Percentiles rank a stretch among this genome's conserved stretches.
Conservation (phyloP, 2,888 invertebrate genomes). For the Melinaea menophilus region DNA sequence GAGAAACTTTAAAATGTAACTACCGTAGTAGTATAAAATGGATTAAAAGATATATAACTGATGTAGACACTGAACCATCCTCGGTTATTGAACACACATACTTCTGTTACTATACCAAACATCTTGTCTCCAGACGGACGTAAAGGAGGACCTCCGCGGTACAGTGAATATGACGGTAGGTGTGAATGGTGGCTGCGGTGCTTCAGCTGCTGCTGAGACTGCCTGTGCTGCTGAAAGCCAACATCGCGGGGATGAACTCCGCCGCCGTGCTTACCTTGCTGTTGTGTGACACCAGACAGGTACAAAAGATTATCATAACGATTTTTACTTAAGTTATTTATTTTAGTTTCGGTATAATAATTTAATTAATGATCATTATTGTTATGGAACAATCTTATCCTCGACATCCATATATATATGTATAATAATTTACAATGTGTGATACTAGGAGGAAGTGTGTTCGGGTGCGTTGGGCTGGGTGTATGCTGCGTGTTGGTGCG, state of each 20-base stretch:
- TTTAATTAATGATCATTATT: too few relatives aligned
- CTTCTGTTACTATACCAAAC: background rate
- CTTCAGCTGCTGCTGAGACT: slow-evolving; percentile 56
- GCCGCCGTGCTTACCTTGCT: slow-evolving; percentile 60
- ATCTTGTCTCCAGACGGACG: slow-evolving; percentile 51
- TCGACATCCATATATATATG: too few relatives aligned
- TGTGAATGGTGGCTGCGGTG: slow-evolving; percentile 57
- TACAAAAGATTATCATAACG: slow-evolving; percentile 25
- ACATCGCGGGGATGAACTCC: slow-evolving; percentile 63
- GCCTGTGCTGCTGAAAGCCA: slow-evolving; percentile 56
- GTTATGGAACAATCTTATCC: too few relatives aligned
- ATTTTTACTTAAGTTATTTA: too few relatives aligned
- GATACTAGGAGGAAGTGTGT: slow-evolving; percentile 55
- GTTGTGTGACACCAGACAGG: slow-evolving; percentile 65
- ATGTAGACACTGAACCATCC: too few relatives aligned
- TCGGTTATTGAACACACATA: too few relatives aligned
- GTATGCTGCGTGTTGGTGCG: slow-evolving; percentile 82
- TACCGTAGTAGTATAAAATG: too few relatives aligned
- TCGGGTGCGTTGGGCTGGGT: slow-evolving; percentile 81
- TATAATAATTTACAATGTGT: too few relatives aligned
- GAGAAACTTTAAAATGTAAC: too few relatives aligned
- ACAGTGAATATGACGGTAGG: slow-evolving; percentile 64
- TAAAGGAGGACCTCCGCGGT: slow-evolving; percentile 61
- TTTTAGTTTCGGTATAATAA: too few relatives aligned
- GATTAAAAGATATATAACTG: too few relatives aligned